A percentile compares a stretch with the other conserved stretches of the same genome.
Conservation (phyloP, 2,888 invertebrate species). For the Ophion slaviceki region DNA sequence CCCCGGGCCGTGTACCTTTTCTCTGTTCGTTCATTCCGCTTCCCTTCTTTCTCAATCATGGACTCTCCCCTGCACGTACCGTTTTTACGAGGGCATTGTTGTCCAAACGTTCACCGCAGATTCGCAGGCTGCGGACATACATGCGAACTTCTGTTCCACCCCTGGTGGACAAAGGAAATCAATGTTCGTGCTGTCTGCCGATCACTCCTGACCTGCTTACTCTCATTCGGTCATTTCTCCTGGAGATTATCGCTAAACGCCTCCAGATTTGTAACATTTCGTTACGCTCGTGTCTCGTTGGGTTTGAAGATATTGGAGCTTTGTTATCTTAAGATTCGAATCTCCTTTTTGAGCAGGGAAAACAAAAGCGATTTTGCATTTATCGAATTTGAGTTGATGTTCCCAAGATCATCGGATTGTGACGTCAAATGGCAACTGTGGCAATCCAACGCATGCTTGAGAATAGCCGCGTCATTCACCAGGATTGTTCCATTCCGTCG, state of each 20-base stretch:
- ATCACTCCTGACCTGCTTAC: slow-evolving; percentile 15
- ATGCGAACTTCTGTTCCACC: background rate
- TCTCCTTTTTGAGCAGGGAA: no score
- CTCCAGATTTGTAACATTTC: no score
- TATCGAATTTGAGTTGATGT: no score
- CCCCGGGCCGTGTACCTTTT: slow-evolving; percentile 45
- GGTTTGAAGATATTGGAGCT: no score
- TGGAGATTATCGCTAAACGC: background rate
- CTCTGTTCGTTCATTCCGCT: slow-evolving; percentile 25
- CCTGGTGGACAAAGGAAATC: slow-evolving; percentile 27
- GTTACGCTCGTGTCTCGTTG: no score
- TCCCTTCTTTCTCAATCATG: slow-evolving; percentile 37
- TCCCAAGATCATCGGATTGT: no score
- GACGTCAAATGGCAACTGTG: no score
- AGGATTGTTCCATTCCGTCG: slow-evolving; percentile 3
- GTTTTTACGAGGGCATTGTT: slow-evolving; percentile 46
- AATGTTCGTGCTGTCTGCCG: background rate
- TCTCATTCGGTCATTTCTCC: background rate
- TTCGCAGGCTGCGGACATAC: slow-evolving; percentile 3
- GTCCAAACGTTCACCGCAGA: slow-evolving; percentile 17
- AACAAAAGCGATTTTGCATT: no score
- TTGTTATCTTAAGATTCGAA: no score
- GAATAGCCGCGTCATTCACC: background rate
- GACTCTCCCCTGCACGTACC: slow-evolving; percentile 23
- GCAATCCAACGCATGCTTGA: no score